These are phyloP conservation scores for Elaphurus davidianus DNA, from an alignment of 2,113 vertebrate species.

Conservation along the genomic window DNA sequence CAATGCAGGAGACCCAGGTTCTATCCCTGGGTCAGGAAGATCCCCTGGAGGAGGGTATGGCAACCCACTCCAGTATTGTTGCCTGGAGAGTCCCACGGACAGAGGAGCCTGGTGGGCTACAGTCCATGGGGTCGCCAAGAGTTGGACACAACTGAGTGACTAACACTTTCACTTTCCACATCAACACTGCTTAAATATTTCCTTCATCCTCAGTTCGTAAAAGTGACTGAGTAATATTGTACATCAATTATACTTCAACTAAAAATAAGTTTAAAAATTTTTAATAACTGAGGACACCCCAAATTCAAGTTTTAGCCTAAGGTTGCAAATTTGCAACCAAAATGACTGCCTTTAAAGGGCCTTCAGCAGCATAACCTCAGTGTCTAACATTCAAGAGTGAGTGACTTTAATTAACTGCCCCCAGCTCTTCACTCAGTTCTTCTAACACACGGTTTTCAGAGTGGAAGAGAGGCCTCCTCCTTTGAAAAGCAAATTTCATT, in stretches of 20 bases:
- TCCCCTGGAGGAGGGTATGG: not conserved
- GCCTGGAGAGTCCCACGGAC: not conserved
- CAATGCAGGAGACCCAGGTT: not conserved
- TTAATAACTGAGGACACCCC: not conserved
- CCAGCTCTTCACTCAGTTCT: not conserved
- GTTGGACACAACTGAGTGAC: not conserved
- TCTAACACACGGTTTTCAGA: not conserved
- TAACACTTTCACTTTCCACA: not conserved
- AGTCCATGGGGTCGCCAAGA: not conserved
- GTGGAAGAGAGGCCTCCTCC: not conserved
- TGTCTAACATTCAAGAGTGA: not conserved
- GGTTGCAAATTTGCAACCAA: not conserved
- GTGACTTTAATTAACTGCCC: accelerated
- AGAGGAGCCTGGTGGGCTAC: not conserved
- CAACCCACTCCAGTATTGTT: not conserved
- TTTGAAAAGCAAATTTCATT: not conserved
- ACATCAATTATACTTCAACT: not conserved
- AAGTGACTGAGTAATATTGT: not conserved
- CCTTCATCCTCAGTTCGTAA: not conserved
- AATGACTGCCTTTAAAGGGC: not conserved
- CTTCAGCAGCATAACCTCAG: not conserved
- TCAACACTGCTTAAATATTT: not conserved
- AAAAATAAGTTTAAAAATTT: not conserved
- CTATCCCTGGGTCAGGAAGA: not conserved
- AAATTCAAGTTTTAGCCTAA: not conserved